Evolutionary conservation across 2,888 invertebrate species (phyloP).

Genomic region (Drosophila nr. perissopoda): DNA sequence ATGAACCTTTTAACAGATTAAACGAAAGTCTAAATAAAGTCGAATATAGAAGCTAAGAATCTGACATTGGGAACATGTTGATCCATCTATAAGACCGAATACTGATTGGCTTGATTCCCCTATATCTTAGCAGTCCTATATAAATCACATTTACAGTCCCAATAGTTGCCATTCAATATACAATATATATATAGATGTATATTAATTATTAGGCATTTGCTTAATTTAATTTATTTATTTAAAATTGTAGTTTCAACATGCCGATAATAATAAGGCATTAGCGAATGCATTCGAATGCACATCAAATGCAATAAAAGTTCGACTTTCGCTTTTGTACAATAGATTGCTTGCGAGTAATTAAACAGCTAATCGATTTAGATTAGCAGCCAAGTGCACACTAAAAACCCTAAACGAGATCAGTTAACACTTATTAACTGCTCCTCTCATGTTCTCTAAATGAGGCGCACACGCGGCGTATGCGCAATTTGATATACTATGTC

Average conservation of each 20-base stretch:
- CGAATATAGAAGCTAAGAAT: background rate
- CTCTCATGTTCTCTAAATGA: background rate
- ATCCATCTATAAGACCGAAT: background rate
- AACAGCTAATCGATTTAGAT: conserved; percentile 62
- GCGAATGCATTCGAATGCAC: background rate
- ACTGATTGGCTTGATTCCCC: background rate
- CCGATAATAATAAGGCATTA: background rate
- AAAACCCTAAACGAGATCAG: conserved; percentile 9
- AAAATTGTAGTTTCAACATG: background rate
- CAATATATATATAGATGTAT: no score
- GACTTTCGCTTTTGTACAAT: background rate
- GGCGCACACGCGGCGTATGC: conserved; percentile 36
- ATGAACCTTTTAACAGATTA: background rate
- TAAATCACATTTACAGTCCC: background rate
- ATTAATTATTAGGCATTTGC: no score
- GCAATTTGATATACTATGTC: background rate
- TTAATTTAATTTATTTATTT: no score
- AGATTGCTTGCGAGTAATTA: conserved; percentile 13
- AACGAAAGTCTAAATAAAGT: background rate
- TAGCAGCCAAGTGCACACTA: conserved; percentile 54
- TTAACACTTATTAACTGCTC: background rate
- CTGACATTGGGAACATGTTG: background rate
- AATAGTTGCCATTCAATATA: background rate
- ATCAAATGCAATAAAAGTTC: background rate
- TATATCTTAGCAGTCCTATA: background rate